Evolutionary conservation across 2,888 invertebrate genomes (phyloP), one percentile per base, ranked within the genome.

Genomic region (Limnephilus lunatus): DNA sequence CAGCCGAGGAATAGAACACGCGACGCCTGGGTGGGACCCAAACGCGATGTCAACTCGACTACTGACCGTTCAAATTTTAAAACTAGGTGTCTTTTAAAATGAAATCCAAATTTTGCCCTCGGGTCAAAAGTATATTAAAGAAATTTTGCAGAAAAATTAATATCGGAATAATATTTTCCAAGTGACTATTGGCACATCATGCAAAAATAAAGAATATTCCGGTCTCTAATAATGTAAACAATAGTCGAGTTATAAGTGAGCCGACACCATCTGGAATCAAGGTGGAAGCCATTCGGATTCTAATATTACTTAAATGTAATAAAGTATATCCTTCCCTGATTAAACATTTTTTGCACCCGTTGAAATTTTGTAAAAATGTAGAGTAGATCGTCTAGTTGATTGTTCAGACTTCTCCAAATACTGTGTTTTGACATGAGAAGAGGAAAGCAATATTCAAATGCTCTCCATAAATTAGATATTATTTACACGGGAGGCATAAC

Each of bases 191-290:
- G 68, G 68, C 68, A n/a, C 68, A 68, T 25, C 68, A 9, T 25
- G 25, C 9, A 68, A 68, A n/a, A 9, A 68, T 68, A 25, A 53
- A 53, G 5, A 25, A 25, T 68, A 25, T 25, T 68, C 9, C 68
- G 68, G 25, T 68, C 68, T 68, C 25, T 9, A 25, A 68, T 68
- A 68, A 68, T 83, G 35, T 83, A 83, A 83, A 83, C 83, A 83
- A 83, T 35, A 25, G 35, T 83, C 83, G 19, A 25, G 9, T 9
- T 25, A 83, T 25, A 83, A 83, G 83, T 83, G 25, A 35, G 32
- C 39, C 19, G 12, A 39, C 83, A 39, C 83, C 83, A 83, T 83
- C 83, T 83, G 83, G 83, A 83, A 35, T 83, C 83, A 83, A 83
- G 83, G 83, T 83, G 32, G 83, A 9, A 35, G 32, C 83, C 39